Evolutionary conservation across 1,140 invertebrate species (phyloP).

Genomic region (Achatina immaculata): DNA sequence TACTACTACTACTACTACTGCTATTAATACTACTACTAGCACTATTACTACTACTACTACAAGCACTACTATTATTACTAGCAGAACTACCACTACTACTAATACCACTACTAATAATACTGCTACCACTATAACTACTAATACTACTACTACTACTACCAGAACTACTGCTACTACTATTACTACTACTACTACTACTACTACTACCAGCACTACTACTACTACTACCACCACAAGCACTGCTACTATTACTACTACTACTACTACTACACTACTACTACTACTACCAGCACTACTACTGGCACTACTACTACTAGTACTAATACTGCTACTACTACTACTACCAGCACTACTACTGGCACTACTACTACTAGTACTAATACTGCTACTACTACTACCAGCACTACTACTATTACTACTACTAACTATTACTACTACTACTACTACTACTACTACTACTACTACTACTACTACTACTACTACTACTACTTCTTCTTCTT

Average conservation of each 20-base stretch:
- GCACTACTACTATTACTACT: conserved; percentile 19
- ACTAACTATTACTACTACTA: conserved; percentile 22
- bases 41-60: neutral
- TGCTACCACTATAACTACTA: neutral
- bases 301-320: neutral
- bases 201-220: neutral
- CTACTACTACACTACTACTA: too few species aligned
- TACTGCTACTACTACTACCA: conserved; percentile 23
- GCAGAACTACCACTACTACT: neutral
- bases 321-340: conserved; percentile 17
- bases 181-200: too few species aligned
- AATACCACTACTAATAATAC: neutral
- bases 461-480: conserved; percentile 19
- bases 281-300: too few species aligned
- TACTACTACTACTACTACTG: neutral
- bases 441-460: conserved; percentile 24
- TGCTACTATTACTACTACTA: conserved; percentile 9
- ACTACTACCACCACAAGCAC: neutral
- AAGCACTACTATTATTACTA: neutral
- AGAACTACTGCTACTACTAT: too few species aligned
- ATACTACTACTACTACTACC: too few species aligned
- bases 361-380: conserved; percentile 19
- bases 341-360: conserved; percentile 12
- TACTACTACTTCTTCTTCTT: neutral
- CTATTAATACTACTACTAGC: neutral